Evolutionary conservation across 2,113 vertebrate species (phyloP).

Genomic region (Tylochromis polylepis): DNA sequence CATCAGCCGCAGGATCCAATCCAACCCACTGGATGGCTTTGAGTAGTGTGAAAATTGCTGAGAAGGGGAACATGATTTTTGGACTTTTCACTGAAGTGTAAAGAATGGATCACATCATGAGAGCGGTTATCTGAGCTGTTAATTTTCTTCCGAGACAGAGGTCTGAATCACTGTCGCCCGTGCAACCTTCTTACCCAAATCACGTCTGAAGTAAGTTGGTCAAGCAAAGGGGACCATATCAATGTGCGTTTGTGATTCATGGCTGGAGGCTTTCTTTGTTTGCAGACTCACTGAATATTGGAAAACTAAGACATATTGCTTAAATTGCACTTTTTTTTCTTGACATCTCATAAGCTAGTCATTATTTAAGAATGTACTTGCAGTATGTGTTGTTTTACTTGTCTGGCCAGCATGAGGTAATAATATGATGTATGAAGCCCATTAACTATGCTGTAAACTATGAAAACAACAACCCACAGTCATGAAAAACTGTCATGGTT

Average conservation of each 20-base stretch:
- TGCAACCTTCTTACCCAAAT: background rate
- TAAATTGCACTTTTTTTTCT: background rate
- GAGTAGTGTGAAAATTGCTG: background rate
- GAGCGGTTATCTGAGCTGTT: background rate
- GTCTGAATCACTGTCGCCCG: background rate
- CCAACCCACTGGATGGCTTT: background rate
- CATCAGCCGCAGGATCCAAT: background rate
- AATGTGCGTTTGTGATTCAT: background rate
- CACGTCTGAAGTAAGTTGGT: background rate
- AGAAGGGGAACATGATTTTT: background rate
- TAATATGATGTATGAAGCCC: background rate
- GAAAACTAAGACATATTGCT: background rate
- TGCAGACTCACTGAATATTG: background rate
- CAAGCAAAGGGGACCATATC: background rate
- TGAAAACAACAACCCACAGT: background rate
- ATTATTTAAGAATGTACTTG: background rate
- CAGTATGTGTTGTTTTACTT: background rate
- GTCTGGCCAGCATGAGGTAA: background rate
- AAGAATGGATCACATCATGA: background rate
- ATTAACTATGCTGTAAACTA: background rate
- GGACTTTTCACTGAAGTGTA: background rate
- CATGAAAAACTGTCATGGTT: background rate
- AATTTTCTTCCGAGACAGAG: background rate
- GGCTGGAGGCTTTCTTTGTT: background rate
- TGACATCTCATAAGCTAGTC: background rate